phyloP scores from a whole-genome alignment of 2,113 vertebrate genomes.

The human (Homo sapiens) region GRCh38 chr13:59797001-59797500 shows the following conservation, averaged over 20 bases:
- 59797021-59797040: accelerated
- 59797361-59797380: constrained; percentile 22
- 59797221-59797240: neutral
- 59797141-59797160: neutral
- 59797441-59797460: neutral
- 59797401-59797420: constrained; percentile 36
- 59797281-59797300: neutral
- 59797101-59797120: neutral
- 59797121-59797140: neutral
- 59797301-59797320: neutral
- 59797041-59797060: too few relatives aligned
- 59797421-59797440: constrained; percentile 38
- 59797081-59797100: neutral
- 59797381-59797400: constrained; percentile 5
- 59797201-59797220: neutral
- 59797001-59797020: neutral
- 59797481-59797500: constrained; percentile 40
- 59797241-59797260: neutral
- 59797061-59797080: accelerated
- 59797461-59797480: constrained; percentile 1
- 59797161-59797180: neutral
- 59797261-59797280: neutral
- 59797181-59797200: neutral
- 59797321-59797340: neutral
- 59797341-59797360: neutral